Evolutionary conservation across 1,140 invertebrate genomes (phyloP).

Genomic region (Asobara japonica): DNA sequence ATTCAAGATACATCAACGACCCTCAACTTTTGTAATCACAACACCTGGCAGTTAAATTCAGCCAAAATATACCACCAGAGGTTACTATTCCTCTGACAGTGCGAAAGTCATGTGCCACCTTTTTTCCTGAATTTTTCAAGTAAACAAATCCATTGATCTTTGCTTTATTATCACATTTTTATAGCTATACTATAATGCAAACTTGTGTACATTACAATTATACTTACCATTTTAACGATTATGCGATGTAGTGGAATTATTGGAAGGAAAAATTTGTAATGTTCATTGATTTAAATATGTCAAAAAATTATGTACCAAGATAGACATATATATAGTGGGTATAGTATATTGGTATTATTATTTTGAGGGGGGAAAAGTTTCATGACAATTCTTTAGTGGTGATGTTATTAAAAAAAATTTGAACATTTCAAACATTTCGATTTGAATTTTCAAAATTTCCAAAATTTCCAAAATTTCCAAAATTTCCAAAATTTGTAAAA

Average conservation of each 20-base stretch:
- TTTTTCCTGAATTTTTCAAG: conserved; percentile 5
- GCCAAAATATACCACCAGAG: neutral
- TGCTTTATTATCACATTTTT: neutral
- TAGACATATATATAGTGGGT: no score
- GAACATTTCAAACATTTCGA: no score
- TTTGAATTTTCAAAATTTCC: no score
- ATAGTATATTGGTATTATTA: no score
- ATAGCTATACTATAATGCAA: neutral
- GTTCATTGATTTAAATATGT: no score
- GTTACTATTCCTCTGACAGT: neutral
- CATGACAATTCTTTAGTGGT: neutral
- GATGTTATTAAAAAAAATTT: no score
- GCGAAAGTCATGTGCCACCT: neutral
- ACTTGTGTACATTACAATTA: neutral
- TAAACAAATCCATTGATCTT: neutral
- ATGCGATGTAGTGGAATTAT: no score
- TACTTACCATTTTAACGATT: neutral
- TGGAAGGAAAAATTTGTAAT: no score
- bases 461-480: no score
- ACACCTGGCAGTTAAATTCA: conserved; percentile 3
- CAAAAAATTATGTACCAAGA: no score
- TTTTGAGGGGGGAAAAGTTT: neutral
- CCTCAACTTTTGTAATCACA: neutral
- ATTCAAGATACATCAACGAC: neutral
- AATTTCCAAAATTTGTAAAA: no score